phyloP scores from a whole-genome alignment of 1,140 invertebrate genomes.

The Drosophila ogumai region DNA sequence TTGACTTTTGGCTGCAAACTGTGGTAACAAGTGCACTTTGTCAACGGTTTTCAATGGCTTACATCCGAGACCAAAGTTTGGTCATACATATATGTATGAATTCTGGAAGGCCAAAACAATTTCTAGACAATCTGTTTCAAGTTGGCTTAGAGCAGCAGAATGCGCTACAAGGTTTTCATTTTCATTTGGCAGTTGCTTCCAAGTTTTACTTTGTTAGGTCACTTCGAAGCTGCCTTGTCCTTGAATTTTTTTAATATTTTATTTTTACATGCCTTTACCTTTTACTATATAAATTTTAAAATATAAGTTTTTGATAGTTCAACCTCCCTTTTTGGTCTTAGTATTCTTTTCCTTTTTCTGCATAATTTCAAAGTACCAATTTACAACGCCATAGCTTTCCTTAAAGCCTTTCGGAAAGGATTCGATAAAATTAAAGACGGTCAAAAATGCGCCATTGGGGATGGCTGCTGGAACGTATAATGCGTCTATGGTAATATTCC shows the following conservation, averaged over 20 bases:
- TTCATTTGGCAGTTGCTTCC: not conserved
- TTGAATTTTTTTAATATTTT: not conserved
- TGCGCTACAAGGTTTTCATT: not conserved
- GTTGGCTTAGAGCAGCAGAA: not conserved
- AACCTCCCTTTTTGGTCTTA: not conserved
- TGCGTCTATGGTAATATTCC: not conserved
- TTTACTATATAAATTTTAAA: not conserved
- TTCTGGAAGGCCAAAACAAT: slow-evolving; percentile 6
- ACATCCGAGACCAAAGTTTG: slow-evolving; percentile 8
- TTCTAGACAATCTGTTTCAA: slow-evolving; percentile 8
- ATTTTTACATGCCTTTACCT: not conserved
- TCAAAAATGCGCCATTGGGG: not conserved
- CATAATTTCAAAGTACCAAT: slow-evolving; percentile 3
- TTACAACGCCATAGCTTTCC: not conserved
- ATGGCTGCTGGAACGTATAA: not conserved
- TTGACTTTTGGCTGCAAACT: slow-evolving; percentile 9
- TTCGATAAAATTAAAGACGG: not conserved
- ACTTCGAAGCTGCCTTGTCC: not conserved
- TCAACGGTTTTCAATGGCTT: slow-evolving; percentile 13
- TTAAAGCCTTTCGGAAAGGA: not conserved
- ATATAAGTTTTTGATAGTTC: not conserved
- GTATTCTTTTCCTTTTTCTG: not conserved
- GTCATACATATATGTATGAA: not conserved
- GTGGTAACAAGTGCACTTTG: slow-evolving; percentile 10
- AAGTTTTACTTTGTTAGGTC: not conserved